Evolutionary conservation across 64 coral and sea anemone species (phyloP).

Genomic region (Actinia tenebrosa): DNA sequence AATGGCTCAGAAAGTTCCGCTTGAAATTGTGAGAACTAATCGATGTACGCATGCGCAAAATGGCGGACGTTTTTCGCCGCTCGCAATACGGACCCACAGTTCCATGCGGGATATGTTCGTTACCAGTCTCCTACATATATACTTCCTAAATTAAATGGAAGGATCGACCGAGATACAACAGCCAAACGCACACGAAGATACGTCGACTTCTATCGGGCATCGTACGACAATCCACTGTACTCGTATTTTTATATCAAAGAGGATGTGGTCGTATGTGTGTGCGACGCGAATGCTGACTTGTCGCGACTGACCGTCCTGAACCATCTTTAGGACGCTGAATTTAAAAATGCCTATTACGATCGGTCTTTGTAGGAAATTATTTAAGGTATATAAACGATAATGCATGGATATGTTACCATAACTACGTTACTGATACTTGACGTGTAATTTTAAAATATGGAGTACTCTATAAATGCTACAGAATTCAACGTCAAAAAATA

Average conservation of each 20-base stretch:
- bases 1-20: background rate
- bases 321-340: background rate
- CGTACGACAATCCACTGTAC: background rate
- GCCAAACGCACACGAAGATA: background rate
- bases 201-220: background rate
- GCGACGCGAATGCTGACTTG: background rate
- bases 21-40: background rate
- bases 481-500: background rate
- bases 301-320: background rate
- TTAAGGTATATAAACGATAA: background rate
- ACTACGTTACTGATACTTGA: background rate
- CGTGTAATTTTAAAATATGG: background rate
- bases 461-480: background rate
- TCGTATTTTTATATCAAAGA: background rate
- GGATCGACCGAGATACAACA: background rate
- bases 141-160: background rate
- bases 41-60: background rate
- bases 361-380: background rate
- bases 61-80: background rate
- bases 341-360: no score
- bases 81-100: background rate
- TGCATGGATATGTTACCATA: constrained; percentile 2
- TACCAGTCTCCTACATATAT: background rate
- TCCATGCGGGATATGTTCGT: background rate
- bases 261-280: background rate